A percentile compares a stretch with the other conserved stretches of the same genome.
phyloP scores from a whole-genome alignment of 2,113 vertebrate species.

The Ptychochromis oligacanthus region DNA sequence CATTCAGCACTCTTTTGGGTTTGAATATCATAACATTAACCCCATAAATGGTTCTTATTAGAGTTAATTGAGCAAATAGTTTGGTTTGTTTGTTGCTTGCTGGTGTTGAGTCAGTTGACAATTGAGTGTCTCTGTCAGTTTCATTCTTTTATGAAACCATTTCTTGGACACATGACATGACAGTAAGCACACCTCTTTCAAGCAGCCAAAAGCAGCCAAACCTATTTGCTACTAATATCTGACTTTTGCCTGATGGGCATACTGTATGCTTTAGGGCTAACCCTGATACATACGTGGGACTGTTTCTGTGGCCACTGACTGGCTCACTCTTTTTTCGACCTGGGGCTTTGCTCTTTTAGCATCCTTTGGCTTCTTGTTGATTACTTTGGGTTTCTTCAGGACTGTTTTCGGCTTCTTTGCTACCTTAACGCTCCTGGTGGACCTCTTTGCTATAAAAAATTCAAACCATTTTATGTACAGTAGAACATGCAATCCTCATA shows the following conservation, averaged over 20 bases:
- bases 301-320: background rate
- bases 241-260: constrained; percentile 25
- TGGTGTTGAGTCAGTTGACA: background rate
- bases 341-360: constrained; percentile 35
- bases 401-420: constrained; percentile 42
- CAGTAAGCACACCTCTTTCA: background rate
- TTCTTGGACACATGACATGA: background rate
- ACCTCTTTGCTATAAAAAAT: constrained; percentile 56
- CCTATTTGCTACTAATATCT: background rate
- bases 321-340: constrained; percentile 20
- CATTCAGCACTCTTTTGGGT: background rate
- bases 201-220: background rate
- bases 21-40: background rate
- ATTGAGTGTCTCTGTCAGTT: background rate
- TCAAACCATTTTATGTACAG: constrained; percentile 3
- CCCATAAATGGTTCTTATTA: background rate
- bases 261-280: constrained; percentile 34
- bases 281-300: constrained; percentile 63
- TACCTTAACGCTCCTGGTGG: constrained; percentile 47
- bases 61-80: constrained; percentile 11
- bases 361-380: constrained; percentile 36
- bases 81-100: constrained; percentile 5
- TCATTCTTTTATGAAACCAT: background rate
- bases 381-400: constrained; percentile 53
- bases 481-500: background rate